phyloP scores from a whole-genome alignment of 2,113 vertebrate species.

The Aptenodytes patagonicus region DNA sequence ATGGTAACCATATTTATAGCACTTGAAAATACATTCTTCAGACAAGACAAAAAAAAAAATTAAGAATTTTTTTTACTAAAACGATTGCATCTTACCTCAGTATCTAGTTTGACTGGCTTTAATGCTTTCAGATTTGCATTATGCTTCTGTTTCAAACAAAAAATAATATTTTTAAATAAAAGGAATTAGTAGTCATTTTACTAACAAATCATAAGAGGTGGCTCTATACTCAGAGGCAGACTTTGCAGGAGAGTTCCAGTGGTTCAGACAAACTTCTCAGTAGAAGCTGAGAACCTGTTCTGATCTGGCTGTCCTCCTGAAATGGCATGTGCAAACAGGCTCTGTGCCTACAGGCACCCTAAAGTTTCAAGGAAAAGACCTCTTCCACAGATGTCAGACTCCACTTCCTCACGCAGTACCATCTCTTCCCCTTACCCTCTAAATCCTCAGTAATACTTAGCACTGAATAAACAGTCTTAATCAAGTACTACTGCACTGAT shows the following conservation, averaged over 20 bases:
- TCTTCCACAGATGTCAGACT: background rate
- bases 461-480: background rate
- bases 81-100: constrained; percentile 82
- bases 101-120: constrained; percentile 90
- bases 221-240: background rate
- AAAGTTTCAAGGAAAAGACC: background rate
- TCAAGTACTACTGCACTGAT: background rate
- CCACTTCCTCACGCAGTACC: background rate
- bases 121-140: constrained; percentile 86
- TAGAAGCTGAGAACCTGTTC: background rate
- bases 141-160: constrained; percentile 86
- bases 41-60: background rate
- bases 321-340: background rate
- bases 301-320: background rate
- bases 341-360: background rate
- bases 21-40: background rate
- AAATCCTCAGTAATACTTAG: background rate
- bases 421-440: background rate
- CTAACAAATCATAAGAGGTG: background rate
- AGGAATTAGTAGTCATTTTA: background rate
- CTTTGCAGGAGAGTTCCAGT: background rate
- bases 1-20: background rate
- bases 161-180: constrained; percentile 7
- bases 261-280: background rate
- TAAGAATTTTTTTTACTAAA: background rate